Base-by-base conservation (phyloP, 2,113 vertebrate species). In the Onychostoma macrolepis region DNA sequence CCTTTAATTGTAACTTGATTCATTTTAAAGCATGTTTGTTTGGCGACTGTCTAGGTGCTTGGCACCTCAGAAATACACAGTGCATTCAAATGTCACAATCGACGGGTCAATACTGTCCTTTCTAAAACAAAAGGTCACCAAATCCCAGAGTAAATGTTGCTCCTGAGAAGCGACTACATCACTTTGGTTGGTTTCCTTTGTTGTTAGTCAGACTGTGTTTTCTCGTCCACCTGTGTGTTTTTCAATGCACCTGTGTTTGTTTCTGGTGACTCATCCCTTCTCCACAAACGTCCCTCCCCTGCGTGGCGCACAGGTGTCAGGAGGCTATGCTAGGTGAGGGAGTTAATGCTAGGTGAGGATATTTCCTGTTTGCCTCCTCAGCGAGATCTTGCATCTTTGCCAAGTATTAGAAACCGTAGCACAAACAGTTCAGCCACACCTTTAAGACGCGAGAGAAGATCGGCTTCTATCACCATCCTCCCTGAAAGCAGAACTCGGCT, bases 361-460 rank as follows among this genome's bases (percentile, higher is more conserved):
- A 83, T 36, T 4, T 41, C 11, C 41, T 41, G 67, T 78, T 30
- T 78, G 79, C 74, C 38, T 58, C 4, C 30, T 79, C 74, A 77
- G 75, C 76, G 84, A 72, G 74, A 43, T 56, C 33, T 38, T 84
- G 85, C 79, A 6, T 61, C 71, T 71, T 41, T 81, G 83, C 61
- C 69, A 69, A 61, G 87, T 38, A 87, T 87, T 88, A 86, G 33
- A 72, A 75, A 61, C 53, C 77, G 1, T 45, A 45, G 41, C 45
- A 78, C n/a, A 53, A 78, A 78, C 26, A 19, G n/a, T 56, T 88
- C 3, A 1, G 88, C 78, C 84, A 87, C 86, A 87, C 87, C 87
- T 61, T 80, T 86, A 36, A 86, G 61, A 71, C 19, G 5, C 75
- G 10, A 80, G 74, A 45, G 19, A 50, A 43, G 6, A 17, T 21